A percentile compares a stretch with the other conserved stretches of the same genome.
Evolutionary conservation across 2,888 invertebrate genomes (phyloP).

Genomic region (Phyllotreta striolata): DNA sequence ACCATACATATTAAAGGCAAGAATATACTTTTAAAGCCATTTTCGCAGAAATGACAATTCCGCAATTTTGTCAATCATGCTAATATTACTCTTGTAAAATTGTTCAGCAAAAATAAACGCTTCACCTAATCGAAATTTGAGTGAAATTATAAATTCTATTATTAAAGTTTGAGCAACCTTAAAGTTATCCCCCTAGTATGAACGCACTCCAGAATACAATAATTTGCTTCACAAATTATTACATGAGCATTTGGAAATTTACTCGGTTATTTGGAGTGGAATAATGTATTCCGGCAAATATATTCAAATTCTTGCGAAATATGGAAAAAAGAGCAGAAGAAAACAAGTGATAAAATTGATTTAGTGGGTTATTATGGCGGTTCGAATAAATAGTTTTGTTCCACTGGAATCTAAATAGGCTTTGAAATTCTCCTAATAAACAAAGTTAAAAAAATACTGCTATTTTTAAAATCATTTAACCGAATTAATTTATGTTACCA

Average conservation of each 20-base stretch:
- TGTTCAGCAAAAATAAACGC: no score
- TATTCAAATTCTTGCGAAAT: slow-evolving; percentile 32
- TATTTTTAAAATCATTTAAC: neutral
- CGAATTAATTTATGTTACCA: slow-evolving; percentile 16
- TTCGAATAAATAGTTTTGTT: slow-evolving; percentile 29
- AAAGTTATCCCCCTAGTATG: slow-evolving; percentile 7
- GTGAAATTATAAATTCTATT: slow-evolving; percentile 8
- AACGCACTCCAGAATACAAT: slow-evolving; percentile 9
- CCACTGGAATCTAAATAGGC: slow-evolving; percentile 6
- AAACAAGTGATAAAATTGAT: slow-evolving; percentile 37
- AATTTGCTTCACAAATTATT: slow-evolving; percentile 26
- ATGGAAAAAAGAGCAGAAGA: slow-evolving; percentile 28
- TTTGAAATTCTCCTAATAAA: neutral
- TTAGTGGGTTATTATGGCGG: slow-evolving; percentile 28
- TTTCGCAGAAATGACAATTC: no score
- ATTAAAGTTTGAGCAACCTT: slow-evolving; percentile 6
- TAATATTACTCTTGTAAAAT: no score
- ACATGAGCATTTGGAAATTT: slow-evolving; percentile 27
- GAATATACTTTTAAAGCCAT: neutral
- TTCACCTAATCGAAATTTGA: no score
- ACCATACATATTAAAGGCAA: no score
- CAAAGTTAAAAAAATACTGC: neutral
- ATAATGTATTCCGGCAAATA: slow-evolving; percentile 32
- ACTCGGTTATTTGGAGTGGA: slow-evolving; percentile 27
- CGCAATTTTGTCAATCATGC: no score